Evolutionary conservation across 2,888 invertebrate genomes (phyloP).

Genomic region (Apomyelois bistriatella): DNA sequence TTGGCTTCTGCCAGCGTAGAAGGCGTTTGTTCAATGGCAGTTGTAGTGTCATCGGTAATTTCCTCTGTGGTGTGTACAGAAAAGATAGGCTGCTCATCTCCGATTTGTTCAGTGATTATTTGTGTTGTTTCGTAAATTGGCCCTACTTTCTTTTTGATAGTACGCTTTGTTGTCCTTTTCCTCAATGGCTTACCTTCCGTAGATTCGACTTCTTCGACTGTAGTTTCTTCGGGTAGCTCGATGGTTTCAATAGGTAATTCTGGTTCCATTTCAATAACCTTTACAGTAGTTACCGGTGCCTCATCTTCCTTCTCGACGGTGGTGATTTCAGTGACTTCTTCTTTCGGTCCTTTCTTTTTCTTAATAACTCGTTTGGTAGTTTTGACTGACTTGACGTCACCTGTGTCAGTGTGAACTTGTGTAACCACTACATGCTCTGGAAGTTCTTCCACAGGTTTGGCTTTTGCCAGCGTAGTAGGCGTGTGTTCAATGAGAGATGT

Average conservation of each 20-base stretch:
- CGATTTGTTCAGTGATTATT: no score
- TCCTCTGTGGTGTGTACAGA: no score
- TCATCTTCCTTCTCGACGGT: constrained; percentile 39
- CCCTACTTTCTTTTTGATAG: no score
- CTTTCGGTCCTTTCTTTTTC: constrained; percentile 45
- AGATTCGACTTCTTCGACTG: constrained; percentile 20
- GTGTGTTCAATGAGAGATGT: constrained; percentile 24
- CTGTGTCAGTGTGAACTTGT: constrained; percentile 22
- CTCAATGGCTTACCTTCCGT: no score
- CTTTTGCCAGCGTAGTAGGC: constrained; percentile 15
- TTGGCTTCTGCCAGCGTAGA: no score
- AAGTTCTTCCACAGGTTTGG: constrained; percentile 25
- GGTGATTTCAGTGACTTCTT: constrained; percentile 59
- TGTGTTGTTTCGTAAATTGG: no score
- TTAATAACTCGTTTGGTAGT: constrained; percentile 27
- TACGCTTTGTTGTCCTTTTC: no score
- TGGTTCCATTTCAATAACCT: constrained; percentile 22
- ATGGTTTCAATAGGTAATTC: constrained; percentile 25
- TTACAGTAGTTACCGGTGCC: constrained; percentile 29
- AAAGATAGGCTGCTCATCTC: no score
- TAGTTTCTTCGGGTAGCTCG: constrained; percentile 49
- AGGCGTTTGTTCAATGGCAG: no score
- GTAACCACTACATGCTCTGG: constrained; percentile 28
- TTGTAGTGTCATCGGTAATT: no score
- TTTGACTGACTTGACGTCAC: constrained; percentile 24